A percentile compares a stretch with the other conserved stretches of the same genome.
These are phyloP conservation scores for Agrochola litura DNA, from an alignment of 2,888 invertebrate genomes.

Conservation along the genomic window DNA sequence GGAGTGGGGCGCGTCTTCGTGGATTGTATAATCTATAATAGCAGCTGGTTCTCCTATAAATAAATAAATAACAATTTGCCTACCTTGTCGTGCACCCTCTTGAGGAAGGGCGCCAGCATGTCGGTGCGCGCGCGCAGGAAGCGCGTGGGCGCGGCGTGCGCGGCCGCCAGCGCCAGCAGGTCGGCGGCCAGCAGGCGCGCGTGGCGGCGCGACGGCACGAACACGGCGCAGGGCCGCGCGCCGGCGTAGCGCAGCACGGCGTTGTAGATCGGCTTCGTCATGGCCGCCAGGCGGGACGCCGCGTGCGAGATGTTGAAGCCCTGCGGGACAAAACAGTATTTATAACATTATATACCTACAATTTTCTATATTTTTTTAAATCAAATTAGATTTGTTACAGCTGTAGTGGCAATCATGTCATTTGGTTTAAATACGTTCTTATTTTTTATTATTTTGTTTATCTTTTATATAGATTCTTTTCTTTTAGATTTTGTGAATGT, in stretches of 20 bases:
- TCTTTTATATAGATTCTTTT: no score
- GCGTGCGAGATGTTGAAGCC: constrained; percentile 99
- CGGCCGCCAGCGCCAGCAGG: constrained; percentile 97
- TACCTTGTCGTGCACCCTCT: constrained; percentile 96
- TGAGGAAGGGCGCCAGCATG: constrained; percentile 96
- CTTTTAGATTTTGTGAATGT: no score
- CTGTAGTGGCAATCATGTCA: no score
- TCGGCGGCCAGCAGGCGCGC: constrained; percentile 98
- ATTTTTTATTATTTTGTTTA: no score
- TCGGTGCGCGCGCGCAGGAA: constrained; percentile 97
- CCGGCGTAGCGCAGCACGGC: constrained; percentile 96
- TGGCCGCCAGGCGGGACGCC: constrained; percentile 98
- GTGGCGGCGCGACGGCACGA: constrained; percentile 97
- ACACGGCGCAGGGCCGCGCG: constrained; percentile 96
- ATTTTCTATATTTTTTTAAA: no score
- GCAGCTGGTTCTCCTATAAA: no score
- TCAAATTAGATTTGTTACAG: no score
- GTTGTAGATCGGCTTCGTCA: constrained; percentile 99
- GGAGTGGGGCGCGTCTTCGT: no score
- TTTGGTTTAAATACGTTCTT: no score
- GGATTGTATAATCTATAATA: no score
- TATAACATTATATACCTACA: no score
- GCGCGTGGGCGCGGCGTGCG: constrained; percentile 95
- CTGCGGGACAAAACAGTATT: constrained; percentile 77
- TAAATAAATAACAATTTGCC: no score